Base-by-base conservation (phyloP, 64 coral and sea anemone genomes). In the Montipora foliosa region DNA sequence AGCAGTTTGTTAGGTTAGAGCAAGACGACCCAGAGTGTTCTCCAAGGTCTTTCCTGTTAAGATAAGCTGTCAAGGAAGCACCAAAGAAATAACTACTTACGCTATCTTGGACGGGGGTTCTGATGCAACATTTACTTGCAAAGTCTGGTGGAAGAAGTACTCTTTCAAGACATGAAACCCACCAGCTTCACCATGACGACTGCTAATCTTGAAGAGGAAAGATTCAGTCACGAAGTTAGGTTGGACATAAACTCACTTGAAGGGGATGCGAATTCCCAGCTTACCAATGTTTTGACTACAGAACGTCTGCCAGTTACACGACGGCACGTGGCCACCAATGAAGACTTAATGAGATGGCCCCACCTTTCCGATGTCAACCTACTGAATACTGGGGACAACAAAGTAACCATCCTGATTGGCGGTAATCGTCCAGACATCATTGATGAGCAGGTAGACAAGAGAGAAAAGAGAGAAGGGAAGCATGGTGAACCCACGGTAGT, bases 41-140 rank as follows among this genome's bases (percentile, higher is more conserved):
- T 94, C 91, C 44, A 96, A 96, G 67, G 90, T 89, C 55, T 66
- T 96, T 21, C 95, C 90, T 1, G 11, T 92, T 5, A 93, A 81
- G 46, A 86, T 96, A 60, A 67, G 78, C 17, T n/a, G 78, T 68
- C 64, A 52, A 19, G 67, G 75, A 16, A 76, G 78, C 20, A 74
- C 79, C 16, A 95, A 82, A 49, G 48, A 95, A 52, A 88, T 88
- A 3, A 87, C 57, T 19, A 89, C 86, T 9, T 89, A 74, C 50
- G 92, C 92, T 13, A 88, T 94, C 46, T 66, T 94, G 4, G 92
- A 94, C 44, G 49, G 86, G 44, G 92, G 92, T 12, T 94, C 84
- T 48, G 92, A 94, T 45, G 51, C 86, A 44, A 94, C 75, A 46
- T 75, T 95, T 95, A 78, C 92, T 62, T 92, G 10, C 19, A 71